Conservation (phyloP, 2,888 invertebrate genomes). For the Trissoscelio sp. region DNA sequence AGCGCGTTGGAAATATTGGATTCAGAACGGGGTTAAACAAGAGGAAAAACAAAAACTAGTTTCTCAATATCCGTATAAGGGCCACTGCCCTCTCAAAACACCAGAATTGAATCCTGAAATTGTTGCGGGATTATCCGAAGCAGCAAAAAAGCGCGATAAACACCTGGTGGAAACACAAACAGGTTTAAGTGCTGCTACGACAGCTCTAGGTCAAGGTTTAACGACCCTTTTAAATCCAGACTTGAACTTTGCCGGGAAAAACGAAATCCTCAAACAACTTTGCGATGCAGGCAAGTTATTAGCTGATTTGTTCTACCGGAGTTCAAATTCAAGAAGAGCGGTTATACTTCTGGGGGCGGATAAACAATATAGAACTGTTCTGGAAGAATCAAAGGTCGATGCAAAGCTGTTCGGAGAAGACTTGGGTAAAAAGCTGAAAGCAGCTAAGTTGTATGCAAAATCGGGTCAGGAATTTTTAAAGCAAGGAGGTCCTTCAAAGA, state of each 20-base stretch:
- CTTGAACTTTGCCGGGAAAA: no score
- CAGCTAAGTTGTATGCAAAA: not conserved
- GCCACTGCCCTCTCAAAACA: not conserved
- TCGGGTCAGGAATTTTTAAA: not conserved
- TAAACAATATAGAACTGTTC: not conserved
- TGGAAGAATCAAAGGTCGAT: not conserved
- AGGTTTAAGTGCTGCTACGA: not conserved
- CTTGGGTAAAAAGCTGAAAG: not conserved
- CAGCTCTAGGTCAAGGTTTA: constrained; percentile 10
- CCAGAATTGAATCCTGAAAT: not conserved
- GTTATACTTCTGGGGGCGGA: not conserved
- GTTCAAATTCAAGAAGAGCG: not conserved
- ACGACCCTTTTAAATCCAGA: not conserved
- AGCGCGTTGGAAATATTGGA: not conserved
- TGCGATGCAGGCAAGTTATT: constrained; percentile 3
- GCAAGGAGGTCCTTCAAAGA: not conserved
- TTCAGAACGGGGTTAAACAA: not conserved
- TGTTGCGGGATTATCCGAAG: not conserved
- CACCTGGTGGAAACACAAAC: not conserved
- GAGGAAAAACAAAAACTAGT: not conserved
- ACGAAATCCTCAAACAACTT: no score
- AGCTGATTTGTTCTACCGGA: not conserved
- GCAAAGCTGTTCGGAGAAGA: constrained; percentile 1
- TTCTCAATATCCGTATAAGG: not conserved
- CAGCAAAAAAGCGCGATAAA: constrained; percentile 15